Evolutionary conservation across 2,113 vertebrate genomes (phyloP).

Genomic region (Arenaria interpres): DNA sequence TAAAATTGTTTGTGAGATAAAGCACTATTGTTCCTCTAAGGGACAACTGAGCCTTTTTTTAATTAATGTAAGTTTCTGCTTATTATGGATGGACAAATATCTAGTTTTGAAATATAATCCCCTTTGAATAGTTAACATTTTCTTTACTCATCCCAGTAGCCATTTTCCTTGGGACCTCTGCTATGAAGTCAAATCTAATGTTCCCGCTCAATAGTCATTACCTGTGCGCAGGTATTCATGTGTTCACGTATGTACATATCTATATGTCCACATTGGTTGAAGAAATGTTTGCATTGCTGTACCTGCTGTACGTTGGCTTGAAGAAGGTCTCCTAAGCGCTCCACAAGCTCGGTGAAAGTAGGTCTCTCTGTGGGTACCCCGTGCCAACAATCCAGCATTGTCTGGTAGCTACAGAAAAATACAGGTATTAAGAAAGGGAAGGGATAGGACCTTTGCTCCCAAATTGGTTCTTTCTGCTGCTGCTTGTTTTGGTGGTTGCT

Average conservation of each 20-base stretch:
- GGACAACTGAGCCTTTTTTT: background rate
- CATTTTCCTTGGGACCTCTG: background rate
- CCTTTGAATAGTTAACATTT: background rate
- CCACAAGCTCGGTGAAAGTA: slow-evolving; percentile 89
- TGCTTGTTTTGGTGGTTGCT: background rate
- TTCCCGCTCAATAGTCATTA: background rate
- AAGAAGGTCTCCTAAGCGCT: slow-evolving; percentile 89
- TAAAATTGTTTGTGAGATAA: slow-evolving; percentile 26
- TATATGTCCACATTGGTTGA: background rate
- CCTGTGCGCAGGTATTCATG: accelerated
- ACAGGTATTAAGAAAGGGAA: background rate
- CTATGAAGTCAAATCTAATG: background rate
- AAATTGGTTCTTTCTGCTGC: background rate
- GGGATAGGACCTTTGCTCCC: background rate
- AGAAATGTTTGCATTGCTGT: background rate
- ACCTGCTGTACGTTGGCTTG: slow-evolving; percentile 96
- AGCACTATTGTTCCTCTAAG: background rate
- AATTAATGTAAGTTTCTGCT: background rate
- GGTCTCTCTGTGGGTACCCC: slow-evolving; percentile 83
- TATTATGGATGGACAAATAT: background rate
- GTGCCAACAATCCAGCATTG: slow-evolving; percentile 94
- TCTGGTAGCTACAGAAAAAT: slow-evolving; percentile 79
- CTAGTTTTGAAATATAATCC: background rate
- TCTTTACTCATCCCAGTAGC: background rate
- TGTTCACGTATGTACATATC: accelerated